A percentile compares a stretch with the other conserved stretches of the same genome.
phyloP scores from a whole-genome alignment of 2,797 vertebrate species.

The Lindbergichthys nudifrons region DNA sequence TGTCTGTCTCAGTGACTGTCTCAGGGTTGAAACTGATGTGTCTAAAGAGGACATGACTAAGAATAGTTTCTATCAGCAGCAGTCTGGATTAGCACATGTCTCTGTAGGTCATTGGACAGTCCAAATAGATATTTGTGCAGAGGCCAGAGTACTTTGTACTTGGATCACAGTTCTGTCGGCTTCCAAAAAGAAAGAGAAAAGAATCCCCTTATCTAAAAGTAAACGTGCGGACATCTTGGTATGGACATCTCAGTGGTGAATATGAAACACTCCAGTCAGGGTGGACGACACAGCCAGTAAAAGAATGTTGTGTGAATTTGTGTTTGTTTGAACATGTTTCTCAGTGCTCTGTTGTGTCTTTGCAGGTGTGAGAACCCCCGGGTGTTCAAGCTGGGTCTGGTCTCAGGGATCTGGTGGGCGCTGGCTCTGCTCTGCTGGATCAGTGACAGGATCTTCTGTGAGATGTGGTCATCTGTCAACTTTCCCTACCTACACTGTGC shows the following conservation, averaged over 20 bases:
- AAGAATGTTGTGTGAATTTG: conserved; percentile 2
- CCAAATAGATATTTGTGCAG: conserved; percentile 14
- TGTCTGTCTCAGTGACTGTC: conserved; percentile 27
- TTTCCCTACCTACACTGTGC: conserved; percentile 97
- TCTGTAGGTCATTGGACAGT: conserved; percentile 52
- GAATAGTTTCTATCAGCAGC: conserved; percentile 68
- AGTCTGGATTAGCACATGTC: conserved; percentile 51
- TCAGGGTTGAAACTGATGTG: conserved; percentile 19
- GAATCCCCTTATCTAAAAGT: conserved; percentile 9
- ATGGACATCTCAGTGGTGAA: not conserved
- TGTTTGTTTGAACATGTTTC: conserved; percentile 11
- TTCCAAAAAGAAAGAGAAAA: conserved; percentile 1
- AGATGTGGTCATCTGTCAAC: conserved; percentile 96
- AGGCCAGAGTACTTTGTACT: conserved; percentile 3
- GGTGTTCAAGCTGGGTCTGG: conserved; percentile 93
- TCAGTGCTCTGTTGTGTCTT: conserved; percentile 20
- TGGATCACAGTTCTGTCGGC: not conserved
- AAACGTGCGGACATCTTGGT: not conserved
- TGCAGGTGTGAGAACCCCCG: conserved; percentile 95
- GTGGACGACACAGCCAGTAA: not conserved
- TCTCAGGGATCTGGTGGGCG: conserved; percentile 92
- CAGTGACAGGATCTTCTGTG: conserved; percentile 96
- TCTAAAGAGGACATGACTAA: conserved; percentile 65
- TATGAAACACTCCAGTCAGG: not conserved
- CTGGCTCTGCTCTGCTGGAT: conserved; percentile 96